Evolutionary conservation across 2,888 invertebrate species (phyloP).

Genomic region (Uropetala carovei): DNA sequence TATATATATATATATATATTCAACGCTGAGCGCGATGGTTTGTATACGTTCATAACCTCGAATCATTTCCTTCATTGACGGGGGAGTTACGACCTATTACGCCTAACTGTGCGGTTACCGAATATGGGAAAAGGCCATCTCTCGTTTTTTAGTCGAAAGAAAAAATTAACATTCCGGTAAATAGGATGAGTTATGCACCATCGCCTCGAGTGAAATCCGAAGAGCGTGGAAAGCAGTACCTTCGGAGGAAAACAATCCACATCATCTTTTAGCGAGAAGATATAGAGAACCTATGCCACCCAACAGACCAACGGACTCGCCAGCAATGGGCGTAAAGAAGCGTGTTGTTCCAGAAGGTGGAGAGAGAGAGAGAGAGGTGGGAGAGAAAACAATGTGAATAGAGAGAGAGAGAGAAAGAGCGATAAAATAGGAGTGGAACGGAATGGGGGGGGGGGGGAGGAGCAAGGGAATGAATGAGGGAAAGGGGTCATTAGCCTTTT

Average conservation of each 20-base stretch:
- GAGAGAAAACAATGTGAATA: neutral
- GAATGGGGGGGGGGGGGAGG: neutral
- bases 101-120: slow-evolving; percentile 19
- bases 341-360: neutral
- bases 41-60: neutral
- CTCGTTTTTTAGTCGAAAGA: neutral
- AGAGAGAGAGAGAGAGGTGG: neutral
- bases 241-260: neutral
- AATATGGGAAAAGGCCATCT: neutral
- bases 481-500: neutral
- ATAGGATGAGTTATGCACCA: neutral
- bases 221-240: neutral
- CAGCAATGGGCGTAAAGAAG: neutral
- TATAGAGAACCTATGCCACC: neutral
- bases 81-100: neutral
- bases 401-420: too few relatives aligned
- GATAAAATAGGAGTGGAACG: neutral
- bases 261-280: neutral
- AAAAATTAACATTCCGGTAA: neutral
- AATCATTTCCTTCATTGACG: neutral
- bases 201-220: slow-evolving; percentile 1
- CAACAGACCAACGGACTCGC: neutral
- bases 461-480: neutral
- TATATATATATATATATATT: too few relatives aligned
- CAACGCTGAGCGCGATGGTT: neutral